Base-by-base conservation (phyloP, 2,797 vertebrate genomes). In the Poecilia wingei region DNA sequence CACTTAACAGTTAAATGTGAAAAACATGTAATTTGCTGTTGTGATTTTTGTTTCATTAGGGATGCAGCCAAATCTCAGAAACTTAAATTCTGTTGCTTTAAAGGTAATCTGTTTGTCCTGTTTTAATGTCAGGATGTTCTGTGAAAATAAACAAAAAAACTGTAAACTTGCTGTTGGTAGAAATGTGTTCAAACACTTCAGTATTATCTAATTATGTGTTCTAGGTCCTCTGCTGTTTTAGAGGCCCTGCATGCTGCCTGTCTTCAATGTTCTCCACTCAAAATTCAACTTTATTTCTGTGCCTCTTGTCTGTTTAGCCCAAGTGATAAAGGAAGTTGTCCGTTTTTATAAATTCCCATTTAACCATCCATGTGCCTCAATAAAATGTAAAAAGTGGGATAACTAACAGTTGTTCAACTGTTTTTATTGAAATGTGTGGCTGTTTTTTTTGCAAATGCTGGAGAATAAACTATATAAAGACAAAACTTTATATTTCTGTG, bases 321-420 rank as follows among this genome's bases (percentile, higher is more conserved):
- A n/a, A 45, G 68, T 70, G 25, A 28, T 70, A 14, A 45, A 66
- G 12, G 1, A 45, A 70, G 22, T 39, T 36, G 25, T 79, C 28
- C 76, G 74, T 82, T 89, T 87, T 87, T 75, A 84, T 76, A 53
- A 66, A 84, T 53, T 76, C 25, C 69, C 72, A 74, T 59, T 82
- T 74, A 57, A 72, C 84, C 82, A 76, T 76, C 59, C 39, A 25
- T 80, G 89, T 91, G 88, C 88, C 90, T 92, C 80, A 94, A 90
- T 93, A 94, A 93, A 94, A 82, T 82, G 82, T 84, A 64, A 53
- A 76, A 6, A 78, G 74, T 84, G 59, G 46, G 72, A 51, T 36
- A 14, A 49, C 16, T 28, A 6, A 43, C 20, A 0, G 4, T 31
- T 55, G 41, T 70, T 70, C n/a, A 28, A 28, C 10, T 41, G n/a